Evolutionary conservation across 1,140 invertebrate genomes (phyloP).

Genomic region (Leptonema lineaticorne): DNA sequence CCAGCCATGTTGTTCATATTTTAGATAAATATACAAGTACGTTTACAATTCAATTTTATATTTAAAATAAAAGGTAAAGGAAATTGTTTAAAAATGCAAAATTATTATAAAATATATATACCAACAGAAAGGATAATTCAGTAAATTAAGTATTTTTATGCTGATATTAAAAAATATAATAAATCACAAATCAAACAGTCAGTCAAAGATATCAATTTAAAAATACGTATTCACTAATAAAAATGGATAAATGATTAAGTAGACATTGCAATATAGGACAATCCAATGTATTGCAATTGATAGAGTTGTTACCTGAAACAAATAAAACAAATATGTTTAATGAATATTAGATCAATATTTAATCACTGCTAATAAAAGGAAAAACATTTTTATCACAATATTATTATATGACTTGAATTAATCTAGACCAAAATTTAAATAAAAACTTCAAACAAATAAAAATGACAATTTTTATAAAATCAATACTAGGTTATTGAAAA

Average conservation of each 20-base stretch:
- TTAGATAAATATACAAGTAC: too few relatives aligned
- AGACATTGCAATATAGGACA: not conserved
- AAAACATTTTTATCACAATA: too few relatives aligned
- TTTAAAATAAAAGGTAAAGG: too few relatives aligned
- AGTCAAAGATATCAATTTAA: not conserved
- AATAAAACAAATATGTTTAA: not conserved
- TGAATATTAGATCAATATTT: not conserved
- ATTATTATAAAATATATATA: too few relatives aligned
- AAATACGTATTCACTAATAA: not conserved
- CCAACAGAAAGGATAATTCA: too few relatives aligned
- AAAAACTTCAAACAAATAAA: too few relatives aligned
- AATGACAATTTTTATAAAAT: too few relatives aligned
- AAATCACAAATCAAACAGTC: not conserved
- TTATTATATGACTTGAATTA: too few relatives aligned
- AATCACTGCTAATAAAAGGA: not conserved
- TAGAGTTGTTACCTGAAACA: not conserved
- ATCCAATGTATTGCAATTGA: not conserved
- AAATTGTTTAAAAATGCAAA: too few relatives aligned
- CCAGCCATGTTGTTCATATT: conserved; percentile 9
- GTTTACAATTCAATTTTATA: too few relatives aligned
- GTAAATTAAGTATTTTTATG: not conserved
- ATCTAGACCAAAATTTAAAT: too few relatives aligned
- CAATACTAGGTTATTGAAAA: too few relatives aligned
- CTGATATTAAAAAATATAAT: not conserved
- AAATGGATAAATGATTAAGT: not conserved